These are phyloP conservation scores for Nipponacmea schrenckii DNA, from an alignment of 2,888 invertebrate species.

Conservation along the genomic window DNA sequence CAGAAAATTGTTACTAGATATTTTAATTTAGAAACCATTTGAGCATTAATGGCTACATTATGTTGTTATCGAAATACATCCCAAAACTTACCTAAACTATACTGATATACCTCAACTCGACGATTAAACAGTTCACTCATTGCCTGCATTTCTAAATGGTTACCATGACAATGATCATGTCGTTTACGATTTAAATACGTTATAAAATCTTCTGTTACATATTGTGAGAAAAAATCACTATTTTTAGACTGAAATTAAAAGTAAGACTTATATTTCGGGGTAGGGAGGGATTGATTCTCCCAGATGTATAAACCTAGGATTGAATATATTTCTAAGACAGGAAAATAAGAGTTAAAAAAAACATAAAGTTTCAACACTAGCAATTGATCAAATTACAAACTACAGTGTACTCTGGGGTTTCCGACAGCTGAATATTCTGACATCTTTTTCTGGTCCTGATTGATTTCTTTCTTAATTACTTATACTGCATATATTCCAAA, in stretches of 20 bases:
- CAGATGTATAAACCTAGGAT: neutral
- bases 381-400: no score
- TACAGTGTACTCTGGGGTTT: no score
- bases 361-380: no score
- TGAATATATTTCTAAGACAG: neutral
- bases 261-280: neutral
- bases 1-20: no score
- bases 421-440: no score
- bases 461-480: no score
- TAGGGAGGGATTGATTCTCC: conserved; percentile 1
- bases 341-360: conserved; percentile 5
- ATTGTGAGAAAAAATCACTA: conserved; percentile 86
- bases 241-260: conserved; percentile 77
- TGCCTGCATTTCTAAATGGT: conserved; percentile 91
- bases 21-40: no score
- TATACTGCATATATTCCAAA: no score
- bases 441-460: no score
- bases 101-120: conserved; percentile 86
- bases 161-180: conserved; percentile 83
- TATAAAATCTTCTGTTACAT: conserved; percentile 88
- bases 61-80: no score
- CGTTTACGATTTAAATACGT: conserved; percentile 85
- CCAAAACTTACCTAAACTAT: conserved; percentile 74
- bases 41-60: no score
- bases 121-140: conserved; percentile 90